phyloP scores from a whole-genome alignment of 2,888 invertebrate species.

The Scaptomyza tumidula region DNA sequence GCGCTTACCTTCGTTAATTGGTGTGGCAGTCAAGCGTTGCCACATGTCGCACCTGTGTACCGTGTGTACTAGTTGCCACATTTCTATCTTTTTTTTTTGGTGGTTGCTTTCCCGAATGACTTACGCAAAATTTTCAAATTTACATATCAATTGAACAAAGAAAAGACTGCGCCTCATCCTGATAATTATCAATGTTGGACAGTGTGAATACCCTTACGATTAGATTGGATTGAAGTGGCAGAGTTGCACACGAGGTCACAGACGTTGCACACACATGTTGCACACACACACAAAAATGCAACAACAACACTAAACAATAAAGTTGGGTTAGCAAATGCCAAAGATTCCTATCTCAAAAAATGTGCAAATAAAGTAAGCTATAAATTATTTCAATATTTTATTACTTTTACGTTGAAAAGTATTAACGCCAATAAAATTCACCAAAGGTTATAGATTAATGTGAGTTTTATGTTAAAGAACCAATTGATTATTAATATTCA shows the following conservation, averaged over 20 bases:
- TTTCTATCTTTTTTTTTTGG: slow-evolving; percentile 13
- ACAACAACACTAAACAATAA: slow-evolving; percentile 42
- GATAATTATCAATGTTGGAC: slow-evolving; percentile 55
- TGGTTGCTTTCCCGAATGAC: slow-evolving; percentile 50
- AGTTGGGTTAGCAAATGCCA: too few species aligned
- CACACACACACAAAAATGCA: slow-evolving; percentile 20
- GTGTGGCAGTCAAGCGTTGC: slow-evolving; percentile 57
- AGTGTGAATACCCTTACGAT: slow-evolving; percentile 17
- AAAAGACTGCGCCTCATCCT: slow-evolving; percentile 61
- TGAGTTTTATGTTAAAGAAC: too few species aligned
- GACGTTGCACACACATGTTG: slow-evolving; percentile 52
- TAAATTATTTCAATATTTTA: too few species aligned
- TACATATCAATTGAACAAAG: slow-evolving; percentile 67
- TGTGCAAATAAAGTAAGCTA: too few species aligned
- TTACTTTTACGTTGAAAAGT: too few species aligned
- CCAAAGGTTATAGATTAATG: too few species aligned
- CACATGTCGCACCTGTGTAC: slow-evolving; percentile 63
- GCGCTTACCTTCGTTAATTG: slow-evolving; percentile 64
- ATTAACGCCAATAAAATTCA: too few species aligned
- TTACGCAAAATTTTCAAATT: slow-evolving; percentile 56
- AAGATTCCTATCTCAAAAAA: too few species aligned
- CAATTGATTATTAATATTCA: too few species aligned
- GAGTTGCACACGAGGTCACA: slow-evolving; percentile 65
- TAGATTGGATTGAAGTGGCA: slow-evolving; percentile 64
- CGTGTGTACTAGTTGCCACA: slow-evolving; percentile 16